Base-by-base conservation (phyloP, 2,797 vertebrate genomes). In the Delichon dasypus region DNA sequence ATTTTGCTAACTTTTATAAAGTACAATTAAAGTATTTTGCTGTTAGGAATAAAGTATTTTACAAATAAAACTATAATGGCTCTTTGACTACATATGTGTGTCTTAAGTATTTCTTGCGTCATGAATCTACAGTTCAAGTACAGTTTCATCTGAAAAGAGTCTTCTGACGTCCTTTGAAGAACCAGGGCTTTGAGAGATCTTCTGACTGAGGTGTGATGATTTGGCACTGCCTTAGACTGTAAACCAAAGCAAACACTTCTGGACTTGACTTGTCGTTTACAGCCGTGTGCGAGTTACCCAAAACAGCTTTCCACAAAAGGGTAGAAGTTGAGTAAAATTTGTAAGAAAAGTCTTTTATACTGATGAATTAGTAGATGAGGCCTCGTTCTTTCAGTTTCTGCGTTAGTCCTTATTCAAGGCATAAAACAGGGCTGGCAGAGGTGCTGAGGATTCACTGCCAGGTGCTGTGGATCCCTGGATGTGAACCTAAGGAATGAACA, bases 31-130 rank as follows among this genome's bases (percentile, higher is more conserved):
- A 83, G 34, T 97, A 95, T 96, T 97, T 97, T 97, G 76, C 75
- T 86, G 75, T 74, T 95, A 79, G 51, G 84, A 95, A 89, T 93
- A 65, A 96, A 95, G 58, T 93, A 95, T 96, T 97, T 96, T 96
- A 74, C 71, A 86, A 94, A 96, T 94, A 96, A 96, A 97, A 67
- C 26, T 75, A 66, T 7, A 76, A 54, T 57, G 65, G 76, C 34
- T 90, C 53, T 85, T 94, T 73, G 73, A 82, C 55, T 86, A 29
- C 23, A 1, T 87, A 13, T 2, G 2, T 34, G 29, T 85, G 36
- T 89, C 13, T 76, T 44, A 54, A 70, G 4, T 90, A n/a, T 78
- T 93, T 79, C 22, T 74, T 84, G 42, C 23, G 1, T 36, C 7
- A 2, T 30, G 12, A 44, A 30, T 48, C 36, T 72, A 22, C 21